phyloP scores from a whole-genome alignment of 92 coral and sea anemone species.

The Anthopleura xanthogrammica region DNA sequence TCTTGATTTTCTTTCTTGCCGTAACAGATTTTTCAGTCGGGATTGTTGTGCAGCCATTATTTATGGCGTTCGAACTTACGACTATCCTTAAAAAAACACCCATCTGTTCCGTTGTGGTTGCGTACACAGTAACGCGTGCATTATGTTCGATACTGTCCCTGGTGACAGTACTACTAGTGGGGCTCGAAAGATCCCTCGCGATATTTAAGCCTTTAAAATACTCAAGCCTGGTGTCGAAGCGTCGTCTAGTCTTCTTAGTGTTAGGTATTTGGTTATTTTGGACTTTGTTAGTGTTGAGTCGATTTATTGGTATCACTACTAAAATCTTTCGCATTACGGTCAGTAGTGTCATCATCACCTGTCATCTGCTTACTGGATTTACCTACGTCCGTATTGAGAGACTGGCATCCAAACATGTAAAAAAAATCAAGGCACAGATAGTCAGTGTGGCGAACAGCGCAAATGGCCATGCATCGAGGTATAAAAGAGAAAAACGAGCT shows the following conservation, averaged over 20 bases:
- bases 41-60: conserved; percentile 37
- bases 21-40: conserved; percentile 36
- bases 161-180: conserved; percentile 30
- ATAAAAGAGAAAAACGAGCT: conserved; percentile 24
- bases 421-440: conserved; percentile 28
- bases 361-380: conserved; percentile 29
- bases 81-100: conserved; percentile 19
- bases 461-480: background rate
- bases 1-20: conserved; percentile 30
- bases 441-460: background rate
- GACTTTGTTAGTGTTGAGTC: conserved; percentile 28
- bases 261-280: conserved; percentile 30
- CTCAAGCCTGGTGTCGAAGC: conserved; percentile 25
- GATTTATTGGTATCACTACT: conserved; percentile 41
- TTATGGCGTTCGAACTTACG: conserved; percentile 26
- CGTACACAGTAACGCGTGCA: conserved; percentile 22
- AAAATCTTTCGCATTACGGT: conserved; percentile 34
- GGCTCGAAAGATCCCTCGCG: conserved; percentile 36
- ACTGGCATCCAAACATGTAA: conserved; percentile 37
- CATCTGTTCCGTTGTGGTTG: conserved; percentile 21
- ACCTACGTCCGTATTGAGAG: conserved; percentile 38
- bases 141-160: conserved; percentile 33
- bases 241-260: conserved; percentile 12
- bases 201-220: conserved; percentile 41
- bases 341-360: conserved; percentile 32